These are phyloP conservation scores for Eilema depressum DNA, from an alignment of 2,888 invertebrate species.

Conservation along the genomic window DNA sequence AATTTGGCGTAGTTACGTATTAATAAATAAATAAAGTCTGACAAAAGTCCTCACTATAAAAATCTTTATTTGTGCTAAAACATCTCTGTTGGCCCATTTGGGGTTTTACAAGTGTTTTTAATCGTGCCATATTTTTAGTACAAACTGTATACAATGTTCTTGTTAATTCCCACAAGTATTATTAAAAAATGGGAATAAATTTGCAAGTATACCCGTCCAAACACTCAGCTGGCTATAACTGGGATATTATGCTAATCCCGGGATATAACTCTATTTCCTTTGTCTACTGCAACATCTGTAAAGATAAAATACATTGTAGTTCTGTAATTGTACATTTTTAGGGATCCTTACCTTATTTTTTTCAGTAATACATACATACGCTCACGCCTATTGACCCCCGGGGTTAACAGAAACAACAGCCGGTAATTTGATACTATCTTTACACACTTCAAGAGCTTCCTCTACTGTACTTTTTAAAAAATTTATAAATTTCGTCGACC, in stretches of 20 bases:
- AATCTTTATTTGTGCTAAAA: neutral
- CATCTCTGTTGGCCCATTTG: neutral
- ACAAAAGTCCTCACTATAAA: no score
- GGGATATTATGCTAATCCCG: neutral
- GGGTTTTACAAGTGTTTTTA: neutral
- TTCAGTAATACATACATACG: no score
- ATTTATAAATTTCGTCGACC: no score
- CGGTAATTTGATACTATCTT: no score
- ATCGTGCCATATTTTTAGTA: neutral
- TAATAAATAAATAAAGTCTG: no score
- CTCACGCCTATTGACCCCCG: no score
- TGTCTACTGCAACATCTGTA: conserved; percentile 4
- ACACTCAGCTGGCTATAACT: neutral
- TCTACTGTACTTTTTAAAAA: no score
- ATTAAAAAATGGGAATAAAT: neutral
- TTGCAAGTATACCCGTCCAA: neutral
- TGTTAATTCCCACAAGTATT: neutral
- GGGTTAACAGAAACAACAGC: no score
- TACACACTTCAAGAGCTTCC: no score
- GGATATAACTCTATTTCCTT: neutral
- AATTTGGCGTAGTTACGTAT: no score
- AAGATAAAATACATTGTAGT: conserved; percentile 15
- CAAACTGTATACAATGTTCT: neutral
- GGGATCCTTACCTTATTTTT: no score
- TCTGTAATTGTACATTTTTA: no score